phyloP scores from a whole-genome alignment of 2,113 vertebrate genomes.

The Dipodomys spectabilis region DNA sequence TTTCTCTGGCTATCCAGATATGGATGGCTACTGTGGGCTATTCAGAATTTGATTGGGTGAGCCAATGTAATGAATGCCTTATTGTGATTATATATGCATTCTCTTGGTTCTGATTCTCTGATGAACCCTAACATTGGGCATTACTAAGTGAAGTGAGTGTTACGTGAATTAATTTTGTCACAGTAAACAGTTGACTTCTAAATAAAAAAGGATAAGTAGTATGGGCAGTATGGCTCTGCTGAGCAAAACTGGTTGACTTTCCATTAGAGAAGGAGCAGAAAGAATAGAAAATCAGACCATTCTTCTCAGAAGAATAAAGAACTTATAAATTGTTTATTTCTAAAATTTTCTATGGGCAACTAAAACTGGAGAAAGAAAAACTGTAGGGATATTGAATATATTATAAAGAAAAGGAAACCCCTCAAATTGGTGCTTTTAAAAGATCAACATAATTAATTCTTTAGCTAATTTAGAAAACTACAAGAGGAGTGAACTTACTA shows the following conservation, averaged over 20 bases:
- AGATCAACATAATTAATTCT: no score
- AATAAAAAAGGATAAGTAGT: background rate
- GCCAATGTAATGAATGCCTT: background rate
- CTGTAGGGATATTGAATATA: background rate
- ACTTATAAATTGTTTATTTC: background rate
- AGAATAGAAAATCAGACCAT: background rate
- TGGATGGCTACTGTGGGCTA: background rate
- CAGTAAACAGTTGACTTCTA: background rate
- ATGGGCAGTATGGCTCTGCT: background rate
- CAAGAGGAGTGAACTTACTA: no score
- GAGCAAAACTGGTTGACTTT: background rate
- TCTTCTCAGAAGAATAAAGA: background rate
- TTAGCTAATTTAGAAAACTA: no score
- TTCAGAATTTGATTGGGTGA: background rate
- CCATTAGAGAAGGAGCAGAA: background rate
- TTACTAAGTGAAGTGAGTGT: no score
- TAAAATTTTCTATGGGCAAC: background rate
- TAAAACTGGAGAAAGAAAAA: background rate
- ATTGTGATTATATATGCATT: no score
- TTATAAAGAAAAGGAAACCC: background rate
- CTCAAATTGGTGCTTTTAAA: no score
- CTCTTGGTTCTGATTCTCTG: background rate
- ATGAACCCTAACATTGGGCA: background rate
- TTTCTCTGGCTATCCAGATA: background rate
- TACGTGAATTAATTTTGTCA: no score